Evolutionary conservation across 2,888 invertebrate species (phyloP), one percentile per base, ranked within the genome.

Genomic region (Venusia cambrica): DNA sequence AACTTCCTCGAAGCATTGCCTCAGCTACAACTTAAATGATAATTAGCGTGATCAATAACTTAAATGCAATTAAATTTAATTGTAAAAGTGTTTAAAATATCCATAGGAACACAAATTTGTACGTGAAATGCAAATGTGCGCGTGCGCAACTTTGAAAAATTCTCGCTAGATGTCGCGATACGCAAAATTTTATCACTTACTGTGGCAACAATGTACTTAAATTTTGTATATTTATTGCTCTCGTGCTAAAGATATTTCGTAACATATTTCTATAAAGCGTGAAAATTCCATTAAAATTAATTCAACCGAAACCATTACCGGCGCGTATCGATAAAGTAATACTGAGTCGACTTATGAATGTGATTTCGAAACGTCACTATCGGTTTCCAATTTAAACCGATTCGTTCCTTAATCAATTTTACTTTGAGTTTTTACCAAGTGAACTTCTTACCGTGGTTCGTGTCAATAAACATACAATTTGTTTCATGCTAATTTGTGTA

Each of bases 401-500:
- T 87, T 87, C 87, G 87, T 87, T 87, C 84, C 84, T 83, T 83
- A 84, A 83, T 83, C 84, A 81, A 81, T 85, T 81, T 79, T 77
- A 75, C 83, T 78, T 65, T 73, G 75, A 70, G 67, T 81, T 81
- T 78, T 76, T 80, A 76, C 62, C 63, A 76, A 73, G 65, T 67
- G 65, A 68, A 73, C 73, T 67, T 72, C 71, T 72, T 75, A 66
- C 62, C 67, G 64, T 66, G 62, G 62, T 67, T 70, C 64, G 70
- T 74, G 71, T 70, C 75, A 71, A 69, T 69, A 73, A 69, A 75
- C 64, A 69, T 63, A 67, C 65, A 67, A 69, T 67, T 67, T 63
- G 64, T 63, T 74, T 68, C 61, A 68, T 69, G 69, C 69, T 74
- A 73, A 78, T 73, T 74, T 61, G 56, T 58, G 55, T 52, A 53